Base-by-base conservation (phyloP, 2,113 vertebrate species). In the Pao palembangensis region DNA sequence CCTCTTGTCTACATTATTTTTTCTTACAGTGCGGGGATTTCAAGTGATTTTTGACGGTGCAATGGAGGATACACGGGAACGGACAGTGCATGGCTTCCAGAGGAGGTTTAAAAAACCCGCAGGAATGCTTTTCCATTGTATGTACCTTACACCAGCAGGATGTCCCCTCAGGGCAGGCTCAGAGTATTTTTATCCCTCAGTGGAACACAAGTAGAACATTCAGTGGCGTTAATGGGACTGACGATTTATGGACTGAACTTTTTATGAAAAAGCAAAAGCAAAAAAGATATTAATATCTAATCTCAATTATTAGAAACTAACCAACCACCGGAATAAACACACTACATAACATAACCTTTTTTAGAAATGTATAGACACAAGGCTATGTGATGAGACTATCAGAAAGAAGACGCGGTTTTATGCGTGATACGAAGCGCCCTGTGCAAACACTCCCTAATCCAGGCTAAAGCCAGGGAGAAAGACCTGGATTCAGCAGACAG, bases 391-490 rank as follows among this genome's bases (percentile, higher is more conserved):
- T 28, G 25, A 28, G 25, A 28, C 25, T 28, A 28, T 28, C 25
- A 28, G 25, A 4, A 28, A 28, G 25, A 28, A 28, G 5, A 28
- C 16, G 6, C 6, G 43, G 4, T 44, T 13, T 44, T 44, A 17
- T 17, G 6, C 55, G 70, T 28, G 15, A 51, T 28, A 34, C 52
- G 55, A 53, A 19, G 51, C 61, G 68, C 60, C 71, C 77, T 79
- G 61, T 73, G 69, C 73, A 86, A 88, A 86, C 79, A 84, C 17
- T 61, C 58, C 58, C 59, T 85, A 83, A 87, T 84, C 80, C 83
- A 12, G 47, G 31, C 56, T 69, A 66, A 83, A 80, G 64, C 67
- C 19, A 23, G 21, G 46, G 47, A 79, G 67, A 79, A 73, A 76
- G 72, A 85, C 80, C 61, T 64, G 80, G 87, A 84, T 79, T 70